Conservation (phyloP, 2,113 vertebrate species). For the Heterotis niloticus region DNA sequence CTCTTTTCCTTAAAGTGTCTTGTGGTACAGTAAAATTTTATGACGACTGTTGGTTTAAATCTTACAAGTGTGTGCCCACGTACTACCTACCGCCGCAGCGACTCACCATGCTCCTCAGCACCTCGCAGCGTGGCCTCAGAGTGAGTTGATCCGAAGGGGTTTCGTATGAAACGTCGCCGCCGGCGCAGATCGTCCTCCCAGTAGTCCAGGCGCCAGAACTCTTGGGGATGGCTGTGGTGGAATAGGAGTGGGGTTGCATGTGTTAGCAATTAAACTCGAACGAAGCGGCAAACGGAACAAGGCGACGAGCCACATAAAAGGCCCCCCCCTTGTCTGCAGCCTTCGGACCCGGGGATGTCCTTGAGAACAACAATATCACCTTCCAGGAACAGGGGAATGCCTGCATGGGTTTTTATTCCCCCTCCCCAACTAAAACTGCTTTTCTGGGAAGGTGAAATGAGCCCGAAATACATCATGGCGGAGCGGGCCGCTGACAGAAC, state of each 20-base stretch:
- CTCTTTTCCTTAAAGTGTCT: conserved; percentile 41
- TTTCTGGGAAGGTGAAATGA: conserved; percentile 77
- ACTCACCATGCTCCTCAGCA: conserved; percentile 89
- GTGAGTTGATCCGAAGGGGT: conserved; percentile 95
- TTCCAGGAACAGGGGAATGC: conserved; percentile 72
- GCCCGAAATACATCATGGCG: conserved; percentile 82
- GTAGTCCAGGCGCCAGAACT: conserved; percentile 99
- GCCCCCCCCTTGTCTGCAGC: conserved; percentile 84
- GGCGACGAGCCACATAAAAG: conserved; percentile 71
- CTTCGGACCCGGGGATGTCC: conserved; percentile 73
- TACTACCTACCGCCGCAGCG: conserved; percentile 29
- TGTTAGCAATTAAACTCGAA: conserved; percentile 98
- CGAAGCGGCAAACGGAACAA: conserved; percentile 77
- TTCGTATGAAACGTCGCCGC: conserved; percentile 93
- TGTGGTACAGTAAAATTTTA: conserved; percentile 60
- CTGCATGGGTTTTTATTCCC: conserved; percentile 54
- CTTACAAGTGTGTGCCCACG: conserved; percentile 67
- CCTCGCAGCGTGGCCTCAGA: conserved; percentile 91
- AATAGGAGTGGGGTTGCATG: conserved; percentile 77
- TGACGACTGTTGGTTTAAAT: conserved; percentile 52
- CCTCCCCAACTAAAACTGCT: conserved; percentile 8
- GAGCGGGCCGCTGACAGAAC: conserved; percentile 85
- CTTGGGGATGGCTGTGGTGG: conserved; percentile 89
- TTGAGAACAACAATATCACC: conserved; percentile 81
- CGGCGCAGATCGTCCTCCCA: conserved; percentile 99